Evolutionary conservation across 1,140 invertebrate genomes (phyloP).

Genomic region (Eulimnadia texana): DNA sequence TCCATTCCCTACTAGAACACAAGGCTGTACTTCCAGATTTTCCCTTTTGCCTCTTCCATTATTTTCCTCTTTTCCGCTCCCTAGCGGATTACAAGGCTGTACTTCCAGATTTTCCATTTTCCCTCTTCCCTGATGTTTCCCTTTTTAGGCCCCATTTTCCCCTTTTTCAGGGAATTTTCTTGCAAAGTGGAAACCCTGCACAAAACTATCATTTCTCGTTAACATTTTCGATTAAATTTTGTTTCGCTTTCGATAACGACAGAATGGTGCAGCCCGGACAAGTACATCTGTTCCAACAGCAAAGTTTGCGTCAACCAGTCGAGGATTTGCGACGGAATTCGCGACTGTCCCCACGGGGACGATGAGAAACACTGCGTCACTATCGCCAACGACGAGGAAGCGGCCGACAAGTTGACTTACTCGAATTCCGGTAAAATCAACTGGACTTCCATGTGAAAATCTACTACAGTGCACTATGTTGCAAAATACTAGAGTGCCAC

Average conservation of each 20-base stretch:
- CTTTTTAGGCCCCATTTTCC: too few relatives aligned
- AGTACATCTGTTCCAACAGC: slow-evolving; percentile 58
- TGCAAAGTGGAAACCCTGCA: too few relatives aligned
- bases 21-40: too few relatives aligned
- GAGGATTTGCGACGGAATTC: slow-evolving; percentile 31
- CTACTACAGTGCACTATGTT: too few relatives aligned
- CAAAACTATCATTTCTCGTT: too few relatives aligned
- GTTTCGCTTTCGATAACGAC: slow-evolving; percentile 20
- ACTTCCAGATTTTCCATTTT: too few relatives aligned
- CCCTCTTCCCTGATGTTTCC: too few relatives aligned
- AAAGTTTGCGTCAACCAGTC: slow-evolving; percentile 37
- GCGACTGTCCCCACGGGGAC: slow-evolving; percentile 60
- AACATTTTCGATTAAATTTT: background rate
- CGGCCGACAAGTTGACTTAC: slow-evolving; percentile 26
- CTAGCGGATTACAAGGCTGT: too few relatives aligned
- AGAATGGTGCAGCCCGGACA: slow-evolving; percentile 58
- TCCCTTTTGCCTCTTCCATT: too few relatives aligned
- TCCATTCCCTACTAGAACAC: too few relatives aligned
- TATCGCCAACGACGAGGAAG: slow-evolving; percentile 29
- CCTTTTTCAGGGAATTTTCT: too few relatives aligned
- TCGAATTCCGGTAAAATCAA: slow-evolving; percentile 21
- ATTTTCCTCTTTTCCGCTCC: too few relatives aligned
- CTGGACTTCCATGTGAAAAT: background rate
- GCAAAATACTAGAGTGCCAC: background rate
- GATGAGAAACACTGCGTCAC: slow-evolving; percentile 59